phyloP scores from a whole-genome alignment of 2,888 invertebrate genomes.

The Xestobium rufovillosum region DNA sequence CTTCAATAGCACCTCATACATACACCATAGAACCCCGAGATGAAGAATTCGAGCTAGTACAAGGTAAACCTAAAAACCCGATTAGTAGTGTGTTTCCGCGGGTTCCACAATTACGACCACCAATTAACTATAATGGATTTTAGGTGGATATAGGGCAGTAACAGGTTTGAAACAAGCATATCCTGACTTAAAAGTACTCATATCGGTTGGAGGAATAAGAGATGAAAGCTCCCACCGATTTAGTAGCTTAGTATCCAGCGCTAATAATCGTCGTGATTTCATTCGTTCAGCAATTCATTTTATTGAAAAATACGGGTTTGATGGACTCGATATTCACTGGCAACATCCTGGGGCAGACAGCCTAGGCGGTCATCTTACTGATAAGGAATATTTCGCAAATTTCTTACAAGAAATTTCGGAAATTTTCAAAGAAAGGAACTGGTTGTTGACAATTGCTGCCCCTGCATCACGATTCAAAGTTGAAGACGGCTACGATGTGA shows the following conservation, averaged over 20 bases:
- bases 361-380: slow-evolving; percentile 41
- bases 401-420: slow-evolving; percentile 54
- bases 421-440: slow-evolving; percentile 49
- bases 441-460: slow-evolving; percentile 51
- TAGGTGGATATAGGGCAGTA: slow-evolving; percentile 66
- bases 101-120: slow-evolving; percentile 2
- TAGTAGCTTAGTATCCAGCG: slow-evolving; percentile 54
- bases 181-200: slow-evolving; percentile 59
- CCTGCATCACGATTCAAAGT: slow-evolving; percentile 55
- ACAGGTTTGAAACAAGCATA: slow-evolving; percentile 60
- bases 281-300: slow-evolving; percentile 58
- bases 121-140: slow-evolving; percentile 13
- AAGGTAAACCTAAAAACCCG: slow-evolving; percentile 47
- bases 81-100: not conserved
- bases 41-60: slow-evolving; percentile 62
- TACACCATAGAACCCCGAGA: slow-evolving; percentile 57
- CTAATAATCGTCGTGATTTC: slow-evolving; percentile 50
- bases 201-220: slow-evolving; percentile 65
- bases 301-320: slow-evolving; percentile 62
- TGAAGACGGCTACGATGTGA: slow-evolving; percentile 59
- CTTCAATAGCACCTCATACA: slow-evolving; percentile 59
- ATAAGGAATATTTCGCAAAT: slow-evolving; percentile 39
- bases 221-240: slow-evolving; percentile 56
- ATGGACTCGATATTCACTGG: slow-evolving; percentile 78
- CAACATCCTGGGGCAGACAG: slow-evolving; percentile 57